These are phyloP conservation scores for Orthonyx spaldingii DNA, from an alignment of 2,113 vertebrate species.

Conservation along the genomic window DNA sequence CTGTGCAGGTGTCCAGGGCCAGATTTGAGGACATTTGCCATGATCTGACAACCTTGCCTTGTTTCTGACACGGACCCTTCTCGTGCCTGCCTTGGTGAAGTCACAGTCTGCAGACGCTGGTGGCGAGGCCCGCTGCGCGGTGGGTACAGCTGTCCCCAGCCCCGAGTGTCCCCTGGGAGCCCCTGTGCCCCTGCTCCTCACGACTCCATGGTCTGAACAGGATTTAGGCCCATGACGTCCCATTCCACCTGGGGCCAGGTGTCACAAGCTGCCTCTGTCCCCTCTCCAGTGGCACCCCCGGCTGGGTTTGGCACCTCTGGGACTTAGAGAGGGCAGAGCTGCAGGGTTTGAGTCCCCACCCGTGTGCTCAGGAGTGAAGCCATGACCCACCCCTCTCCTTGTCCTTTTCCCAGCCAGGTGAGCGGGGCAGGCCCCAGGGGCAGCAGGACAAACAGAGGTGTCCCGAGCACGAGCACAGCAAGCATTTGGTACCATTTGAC, in stretches of 20 bases:
- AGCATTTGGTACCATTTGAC: fast-evolving
- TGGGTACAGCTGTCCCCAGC: neutral
- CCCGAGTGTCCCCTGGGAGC: fast-evolving
- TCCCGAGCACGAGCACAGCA: fast-evolving
- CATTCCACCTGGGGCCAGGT: fast-evolving
- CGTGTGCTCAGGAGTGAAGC: neutral
- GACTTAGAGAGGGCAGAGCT: fast-evolving
- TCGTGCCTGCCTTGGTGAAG: fast-evolving
- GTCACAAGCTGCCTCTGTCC: neutral
- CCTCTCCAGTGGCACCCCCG: neutral
- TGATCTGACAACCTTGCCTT: neutral
- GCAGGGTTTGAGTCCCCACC: neutral
- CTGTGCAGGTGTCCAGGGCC: fast-evolving
- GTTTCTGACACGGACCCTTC: neutral
- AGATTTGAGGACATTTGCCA: neutral
- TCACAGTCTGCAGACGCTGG: neutral
- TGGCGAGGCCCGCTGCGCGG: fast-evolving
- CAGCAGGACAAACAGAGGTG: neutral
- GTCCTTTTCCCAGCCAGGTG: neutral
- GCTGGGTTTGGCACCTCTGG: neutral
- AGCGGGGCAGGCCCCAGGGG: neutral
- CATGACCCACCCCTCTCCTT: too few relatives aligned
- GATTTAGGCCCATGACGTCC: fast-evolving
- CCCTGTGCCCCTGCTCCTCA: fast-evolving
- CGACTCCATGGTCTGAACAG: fast-evolving